phyloP scores from a whole-genome alignment of 1,140 invertebrate species.

The Caerostris darwini region DNA sequence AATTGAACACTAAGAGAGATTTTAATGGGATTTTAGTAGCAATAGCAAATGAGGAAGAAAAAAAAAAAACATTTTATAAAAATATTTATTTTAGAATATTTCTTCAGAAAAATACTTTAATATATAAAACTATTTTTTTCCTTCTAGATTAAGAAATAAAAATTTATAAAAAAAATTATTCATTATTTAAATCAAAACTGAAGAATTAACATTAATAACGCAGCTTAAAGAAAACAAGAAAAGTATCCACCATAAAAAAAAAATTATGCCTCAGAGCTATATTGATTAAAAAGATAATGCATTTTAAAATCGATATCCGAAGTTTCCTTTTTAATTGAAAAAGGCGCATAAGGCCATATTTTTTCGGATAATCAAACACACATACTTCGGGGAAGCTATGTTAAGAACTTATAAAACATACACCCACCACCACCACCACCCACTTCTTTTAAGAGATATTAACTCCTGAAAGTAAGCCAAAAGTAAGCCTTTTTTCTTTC shows the following conservation, averaged over 20 bases:
- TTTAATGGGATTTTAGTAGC: neutral
- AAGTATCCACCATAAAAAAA: neutral
- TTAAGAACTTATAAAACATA: constrained; percentile 59
- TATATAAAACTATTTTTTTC: neutral
- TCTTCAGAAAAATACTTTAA: neutral
- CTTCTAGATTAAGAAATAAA: neutral
- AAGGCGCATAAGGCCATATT: neutral
- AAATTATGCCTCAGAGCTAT: constrained; percentile 17
- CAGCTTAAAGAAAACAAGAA: neutral
- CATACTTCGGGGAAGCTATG: neutral
- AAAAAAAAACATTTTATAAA: neutral
- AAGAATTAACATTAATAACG: constrained; percentile 24
- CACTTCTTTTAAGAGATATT: neutral
- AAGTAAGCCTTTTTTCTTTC: neutral
- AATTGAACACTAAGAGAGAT: neutral
- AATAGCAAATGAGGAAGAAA: neutral
- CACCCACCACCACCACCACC: neutral
- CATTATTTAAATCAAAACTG: constrained; percentile 32
- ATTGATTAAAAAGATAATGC: constrained; percentile 48
- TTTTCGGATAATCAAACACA: constrained; percentile 33
- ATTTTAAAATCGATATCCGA: constrained; percentile 58
- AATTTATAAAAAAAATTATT: neutral
- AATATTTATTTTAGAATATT: neutral
- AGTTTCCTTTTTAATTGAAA: constrained; percentile 47
- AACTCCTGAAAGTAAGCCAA: constrained; percentile 37